Conservation (phyloP, 2,888 invertebrate species). For the Eumacrocentrus americanus region DNA sequence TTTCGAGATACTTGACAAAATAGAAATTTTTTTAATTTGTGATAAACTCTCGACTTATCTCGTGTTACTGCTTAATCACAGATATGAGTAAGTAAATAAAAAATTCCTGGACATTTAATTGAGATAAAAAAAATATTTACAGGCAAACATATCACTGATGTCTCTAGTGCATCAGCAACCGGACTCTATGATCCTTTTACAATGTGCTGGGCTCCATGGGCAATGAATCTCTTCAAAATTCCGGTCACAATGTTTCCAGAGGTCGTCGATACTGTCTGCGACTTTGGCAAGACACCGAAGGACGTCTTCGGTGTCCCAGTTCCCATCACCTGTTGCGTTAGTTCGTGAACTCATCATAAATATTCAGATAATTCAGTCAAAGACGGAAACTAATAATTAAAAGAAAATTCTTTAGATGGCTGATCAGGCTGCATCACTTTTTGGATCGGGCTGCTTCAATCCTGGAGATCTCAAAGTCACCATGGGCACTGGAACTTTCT, state of each 20-base stretch:
- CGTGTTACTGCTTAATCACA: too few species aligned
- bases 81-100: not conserved
- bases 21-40: too few species aligned
- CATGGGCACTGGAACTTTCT: constrained; percentile 90
- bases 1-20: too few species aligned
- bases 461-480: constrained; percentile 84
- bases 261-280: constrained; percentile 77
- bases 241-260: constrained; percentile 78
- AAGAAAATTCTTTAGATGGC: constrained; percentile 78
- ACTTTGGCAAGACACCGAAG: constrained; percentile 73
- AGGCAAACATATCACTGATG: constrained; percentile 78
- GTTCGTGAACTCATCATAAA: constrained; percentile 51
- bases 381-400: too few species aligned
- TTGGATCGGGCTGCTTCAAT: constrained; percentile 83
- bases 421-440: constrained; percentile 89
- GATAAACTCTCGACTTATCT: too few species aligned
- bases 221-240: constrained; percentile 74
- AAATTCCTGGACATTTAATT: not conserved
- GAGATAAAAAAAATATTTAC: not conserved
- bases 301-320: constrained; percentile 78
- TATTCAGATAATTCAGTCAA: too few species aligned
- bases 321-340: constrained; percentile 79
- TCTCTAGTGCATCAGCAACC: constrained; percentile 89
- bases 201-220: constrained; percentile 81
- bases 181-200: constrained; percentile 94